phyloP scores from a whole-genome alignment of 1,140 invertebrate genomes.

The Drosophila truncata region DNA sequence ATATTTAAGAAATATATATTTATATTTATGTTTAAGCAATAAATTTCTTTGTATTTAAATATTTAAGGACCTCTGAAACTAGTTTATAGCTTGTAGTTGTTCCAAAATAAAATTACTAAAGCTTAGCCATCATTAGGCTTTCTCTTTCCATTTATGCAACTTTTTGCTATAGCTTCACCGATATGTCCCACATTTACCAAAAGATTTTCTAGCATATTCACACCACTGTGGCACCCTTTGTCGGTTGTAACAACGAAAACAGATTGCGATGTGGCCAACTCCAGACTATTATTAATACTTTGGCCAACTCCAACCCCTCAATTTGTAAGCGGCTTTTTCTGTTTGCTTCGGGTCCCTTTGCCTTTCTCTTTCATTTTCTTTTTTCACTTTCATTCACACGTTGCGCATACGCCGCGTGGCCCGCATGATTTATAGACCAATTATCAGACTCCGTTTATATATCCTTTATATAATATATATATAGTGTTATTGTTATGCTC shows the following conservation, averaged over 20 bases:
- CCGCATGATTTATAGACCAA: conserved; percentile 36
- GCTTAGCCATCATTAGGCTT: too few species aligned
- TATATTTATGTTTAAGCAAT: background rate
- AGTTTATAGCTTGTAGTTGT: background rate
- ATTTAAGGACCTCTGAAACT: background rate
- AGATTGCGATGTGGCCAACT: conserved; percentile 40
- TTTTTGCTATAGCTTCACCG: background rate
- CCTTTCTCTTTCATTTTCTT: conserved; percentile 12
- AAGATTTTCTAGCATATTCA: background rate
- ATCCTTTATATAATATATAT: too few species aligned
- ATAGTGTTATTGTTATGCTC: conserved; percentile 25
- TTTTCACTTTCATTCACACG: conserved; percentile 26
- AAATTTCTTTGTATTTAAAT: background rate
- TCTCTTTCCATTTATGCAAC: background rate
- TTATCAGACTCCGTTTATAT: conserved; percentile 12
- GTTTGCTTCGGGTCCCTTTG: too few species aligned
- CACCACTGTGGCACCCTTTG: conserved; percentile 2
- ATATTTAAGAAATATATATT: too few species aligned
- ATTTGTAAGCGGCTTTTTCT: conserved; percentile 27
- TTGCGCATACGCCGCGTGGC: conserved; percentile 43
- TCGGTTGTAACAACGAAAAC: conserved; percentile 28
- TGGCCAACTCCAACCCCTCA: conserved; percentile 19
- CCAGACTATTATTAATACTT: conserved; percentile 40
- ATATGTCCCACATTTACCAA: background rate
- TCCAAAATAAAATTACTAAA: background rate